phyloP scores from a whole-genome alignment of 2,888 invertebrate genomes.

The Phalera bucephala region DNA sequence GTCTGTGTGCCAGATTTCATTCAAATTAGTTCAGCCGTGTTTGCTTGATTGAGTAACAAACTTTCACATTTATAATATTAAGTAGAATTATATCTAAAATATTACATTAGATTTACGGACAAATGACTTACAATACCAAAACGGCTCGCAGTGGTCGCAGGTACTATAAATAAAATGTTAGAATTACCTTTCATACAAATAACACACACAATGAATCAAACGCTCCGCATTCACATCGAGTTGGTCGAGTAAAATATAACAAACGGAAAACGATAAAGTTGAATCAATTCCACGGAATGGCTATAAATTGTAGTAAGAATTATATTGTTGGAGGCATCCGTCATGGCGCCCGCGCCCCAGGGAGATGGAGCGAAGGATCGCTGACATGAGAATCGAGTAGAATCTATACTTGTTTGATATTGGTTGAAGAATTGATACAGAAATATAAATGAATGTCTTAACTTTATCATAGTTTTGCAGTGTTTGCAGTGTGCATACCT shows the following conservation, averaged over 20 bases:
- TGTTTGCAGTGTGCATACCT: too few species aligned
- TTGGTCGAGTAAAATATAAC: slow-evolving; percentile 1
- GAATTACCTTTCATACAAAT: background rate
- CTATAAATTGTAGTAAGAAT: slow-evolving; percentile 8
- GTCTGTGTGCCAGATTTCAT: too few species aligned
- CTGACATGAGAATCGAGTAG: background rate
- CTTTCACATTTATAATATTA: too few species aligned
- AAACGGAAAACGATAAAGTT: slow-evolving; percentile 7
- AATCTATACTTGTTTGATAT: too few species aligned
- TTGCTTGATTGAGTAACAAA: too few species aligned
- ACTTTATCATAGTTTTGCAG: too few species aligned
- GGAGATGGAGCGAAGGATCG: background rate
- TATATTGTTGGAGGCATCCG: slow-evolving; percentile 9
- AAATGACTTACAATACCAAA: background rate
- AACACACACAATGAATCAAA: background rate
- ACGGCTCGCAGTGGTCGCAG: background rate
- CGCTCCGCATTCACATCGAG: too few species aligned
- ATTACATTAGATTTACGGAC: too few species aligned
- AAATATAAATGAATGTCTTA: too few species aligned
- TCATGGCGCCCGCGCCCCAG: slow-evolving; percentile 4
- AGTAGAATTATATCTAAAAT: too few species aligned
- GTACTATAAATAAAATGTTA: background rate
- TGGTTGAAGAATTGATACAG: too few species aligned
- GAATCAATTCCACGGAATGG: slow-evolving; percentile 7
- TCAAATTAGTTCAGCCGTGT: too few species aligned